Base-by-base conservation (phyloP, 2,797 vertebrate species). In the Spinus olivaceus region DNA sequence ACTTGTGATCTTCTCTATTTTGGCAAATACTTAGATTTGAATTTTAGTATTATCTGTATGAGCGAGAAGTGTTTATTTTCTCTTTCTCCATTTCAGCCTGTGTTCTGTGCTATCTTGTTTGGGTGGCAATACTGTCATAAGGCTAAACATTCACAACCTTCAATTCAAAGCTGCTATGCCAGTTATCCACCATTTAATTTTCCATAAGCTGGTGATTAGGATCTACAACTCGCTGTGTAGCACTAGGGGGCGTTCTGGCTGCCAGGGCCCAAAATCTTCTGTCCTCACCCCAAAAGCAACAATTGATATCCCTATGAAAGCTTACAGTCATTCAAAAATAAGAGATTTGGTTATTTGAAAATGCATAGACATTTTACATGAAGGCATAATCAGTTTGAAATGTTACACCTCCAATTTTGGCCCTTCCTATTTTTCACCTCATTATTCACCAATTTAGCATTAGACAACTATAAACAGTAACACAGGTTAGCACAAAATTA, bases 191-290 rank as follows among this genome's bases (percentile, higher is more conserved):
- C 59, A 50, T 65, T 90, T 86, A 54, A 72, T 91, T 86, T 86
- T 57, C 64, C 77, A 70, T 33, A 5, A 91, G 47, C 35, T 28
- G 32, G 14, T 64, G 56, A 91, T 67, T 27, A 88, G 46, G 11
- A 78, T 63, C 83, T 44, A 37, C n/a, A 25, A 92, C 69, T 81
- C 23, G 57, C 53, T 37, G 35, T 21, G 28, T 6, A 87, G 95
- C 97, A 96, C 96, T 96, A 98, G 97, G 89, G 97, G 97, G 97
- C 94, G 59, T 95, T 96, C 94, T 37, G 79, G 93, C 88, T 77
- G 72, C 87, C 80, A 91, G 74, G 84, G 81, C 49, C 67, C 57
- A 80, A 61, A 81, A 63, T 44, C 41, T 72, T 24, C 69, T 9
- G 67, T 82, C 35, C 39, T 46, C 28, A 25, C 59, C 84, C 60